Evolutionary conservation across 2,888 invertebrate genomes (phyloP).

Genomic region (Noctua fimbriata): DNA sequence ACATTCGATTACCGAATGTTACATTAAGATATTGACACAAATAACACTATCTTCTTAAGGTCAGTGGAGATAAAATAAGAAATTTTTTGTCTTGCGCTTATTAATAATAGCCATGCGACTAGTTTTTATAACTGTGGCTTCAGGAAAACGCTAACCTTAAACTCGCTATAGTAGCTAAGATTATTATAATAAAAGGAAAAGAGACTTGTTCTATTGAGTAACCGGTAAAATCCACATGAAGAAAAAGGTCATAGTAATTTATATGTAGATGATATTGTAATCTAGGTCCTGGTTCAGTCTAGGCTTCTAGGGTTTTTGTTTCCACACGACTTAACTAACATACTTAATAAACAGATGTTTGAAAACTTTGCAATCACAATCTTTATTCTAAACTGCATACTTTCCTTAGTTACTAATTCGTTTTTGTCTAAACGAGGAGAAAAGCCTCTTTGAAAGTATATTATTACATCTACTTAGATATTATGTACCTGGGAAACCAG

Average conservation of each 20-base stretch:
- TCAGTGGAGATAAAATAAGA: conserved; percentile 7
- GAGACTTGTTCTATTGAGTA: not conserved
- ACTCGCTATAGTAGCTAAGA: not conserved
- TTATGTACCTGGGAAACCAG: not conserved
- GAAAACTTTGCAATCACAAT: not conserved
- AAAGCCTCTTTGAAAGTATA: not conserved
- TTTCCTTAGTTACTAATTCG: not conserved
- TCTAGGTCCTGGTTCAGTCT: conserved; percentile 4
- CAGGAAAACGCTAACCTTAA: conserved; percentile 23
- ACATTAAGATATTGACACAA: not conserved
- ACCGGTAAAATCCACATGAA: conserved; percentile 21
- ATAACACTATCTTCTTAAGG: not conserved
- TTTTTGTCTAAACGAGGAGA: not conserved
- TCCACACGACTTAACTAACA: not conserved
- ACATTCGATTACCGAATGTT: not conserved
- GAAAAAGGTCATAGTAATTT: conserved; percentile 17
- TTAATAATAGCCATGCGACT: conserved; percentile 3
- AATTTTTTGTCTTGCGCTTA: conserved; percentile 7
- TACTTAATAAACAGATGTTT: not conserved
- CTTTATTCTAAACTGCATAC: not conserved
- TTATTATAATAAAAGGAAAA: conserved; percentile 37
- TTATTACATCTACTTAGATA: not conserved
- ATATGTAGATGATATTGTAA: conserved; percentile 22
- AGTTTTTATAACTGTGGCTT: conserved; percentile 29
- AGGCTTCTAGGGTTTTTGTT: not conserved